Evolutionary conservation across 2,888 invertebrate species (phyloP), one percentile per base, ranked within the genome.

Genomic region (Pristionchus mayeri): DNA sequence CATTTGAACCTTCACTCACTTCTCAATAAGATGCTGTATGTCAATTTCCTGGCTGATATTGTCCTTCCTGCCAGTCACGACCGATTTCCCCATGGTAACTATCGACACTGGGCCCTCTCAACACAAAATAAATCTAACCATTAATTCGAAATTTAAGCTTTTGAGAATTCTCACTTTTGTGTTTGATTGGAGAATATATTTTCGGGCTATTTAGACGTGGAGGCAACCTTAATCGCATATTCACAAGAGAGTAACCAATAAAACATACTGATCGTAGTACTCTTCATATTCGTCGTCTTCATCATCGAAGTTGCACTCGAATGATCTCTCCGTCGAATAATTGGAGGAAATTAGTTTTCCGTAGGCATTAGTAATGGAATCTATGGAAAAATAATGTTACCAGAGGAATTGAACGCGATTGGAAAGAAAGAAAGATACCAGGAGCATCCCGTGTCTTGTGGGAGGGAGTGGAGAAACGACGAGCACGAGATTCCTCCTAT

Each of bases 201-300:
- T 40, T 71, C 40, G 67, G 67, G 40, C n/a, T 71, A 13, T 7
- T 37, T 3, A 71, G 21, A 16, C 67, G 67, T 3, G 67, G 67
- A 40, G 67, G 67, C 40, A 71, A 71, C 27, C 67, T 71, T 21
- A 71, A 67, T 34, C 16, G n/a, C n/a, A n/a, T n/a, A n/a, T n/a
- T n/a, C n/a, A n/a, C n/a, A n/a, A n/a, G n/a, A n/a, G n/a, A n/a
- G n/a, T n/a, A n/a, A n/a, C n/a, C n/a, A n/a, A n/a, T 9, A 11
- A 27, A 27, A 40, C 67, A 40, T n/a, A 71, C 67, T 71, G 37
- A 40, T 71, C 67, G 24, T 71, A 71, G 40, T 40, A 71, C 24
- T n/a, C 40, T 71, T 71, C 67, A 13, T 71, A 71, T n/a, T n/a
- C n/a, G 27, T 71, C 67, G 21, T 71, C 67, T 13, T 71, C 67